Evolutionary conservation across 2,113 vertebrate species (phyloP).

Genomic region (Lota lota): DNA sequence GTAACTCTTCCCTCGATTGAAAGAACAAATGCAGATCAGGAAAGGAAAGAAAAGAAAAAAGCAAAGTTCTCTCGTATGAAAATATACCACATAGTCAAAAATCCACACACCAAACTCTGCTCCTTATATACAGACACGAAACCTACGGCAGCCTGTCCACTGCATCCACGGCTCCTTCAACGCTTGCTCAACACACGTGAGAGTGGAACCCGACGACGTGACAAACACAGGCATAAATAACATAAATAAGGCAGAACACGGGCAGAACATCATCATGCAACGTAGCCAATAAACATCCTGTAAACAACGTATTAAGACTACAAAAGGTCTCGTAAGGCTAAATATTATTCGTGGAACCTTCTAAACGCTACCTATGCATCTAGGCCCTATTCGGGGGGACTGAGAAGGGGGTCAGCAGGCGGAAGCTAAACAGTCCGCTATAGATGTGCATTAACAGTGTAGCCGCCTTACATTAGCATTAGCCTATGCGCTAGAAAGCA

Average conservation of each 20-base stretch:
- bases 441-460: background rate
- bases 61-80: constrained; percentile 46
- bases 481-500: no score
- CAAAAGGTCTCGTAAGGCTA: constrained; percentile 76
- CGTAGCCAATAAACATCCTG: constrained; percentile 71
- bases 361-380: constrained; percentile 37
- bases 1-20: constrained; percentile 47
- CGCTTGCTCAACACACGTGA: no score
- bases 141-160: constrained; percentile 24
- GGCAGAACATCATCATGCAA: constrained; percentile 55
- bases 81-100: constrained; percentile 53
- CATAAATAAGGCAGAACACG: constrained; percentile 77
- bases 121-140: constrained; percentile 45
- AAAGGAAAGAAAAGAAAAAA: constrained; percentile 34
- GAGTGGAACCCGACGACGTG: background rate
- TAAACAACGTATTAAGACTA: constrained; percentile 78
- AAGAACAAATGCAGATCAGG: constrained; percentile 54
- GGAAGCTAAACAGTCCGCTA: constrained; percentile 10
- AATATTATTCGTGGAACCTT: constrained; percentile 48
- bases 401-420: constrained; percentile 13
- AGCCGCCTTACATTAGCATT: no score
- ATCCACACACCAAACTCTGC: constrained; percentile 42
- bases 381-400: constrained; percentile 15
- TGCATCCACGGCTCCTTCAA: constrained; percentile 25
- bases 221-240: constrained; percentile 46